Base-by-base conservation (phyloP, 2,113 vertebrate species). In the Oceanites oceanicus region DNA sequence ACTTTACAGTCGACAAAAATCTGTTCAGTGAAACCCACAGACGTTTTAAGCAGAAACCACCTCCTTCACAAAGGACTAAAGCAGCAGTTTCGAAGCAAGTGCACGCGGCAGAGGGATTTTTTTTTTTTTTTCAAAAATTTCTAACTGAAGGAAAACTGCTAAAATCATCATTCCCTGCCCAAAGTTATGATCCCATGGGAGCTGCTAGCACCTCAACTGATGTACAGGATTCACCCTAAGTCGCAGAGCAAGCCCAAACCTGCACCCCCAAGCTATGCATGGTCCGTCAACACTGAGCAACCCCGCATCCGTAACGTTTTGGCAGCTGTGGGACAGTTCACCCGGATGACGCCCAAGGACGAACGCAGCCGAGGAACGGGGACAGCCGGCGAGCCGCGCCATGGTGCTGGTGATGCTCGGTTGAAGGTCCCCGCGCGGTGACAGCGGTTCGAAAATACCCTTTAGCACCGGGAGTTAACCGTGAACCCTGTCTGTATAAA, bases 131-230 rank as follows among this genome's bases (percentile, higher is more conserved):
- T n/a, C n/a, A n/a, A n/a, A n/a, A n/a, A n/a, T 70, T 72, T 71
- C 86, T 55, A 70, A 68, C 49, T 6, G 5, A 86, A 63, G 4
- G 23, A 76, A 83, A 95, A 68, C 55, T 50, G 50, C 70, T 81
- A 82, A 74, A 90, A 88, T 42, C 23, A 90, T 47, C 86, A 47
- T 59, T 0, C 2, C 5, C 6, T 11, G 6, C 1, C 12, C 11
- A 0, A 4, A 58, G 14, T 19, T 56, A 22, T 0, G 9, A 29
- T 3, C 11, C 10, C 1, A 3, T 0, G 6, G 59, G 75, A 63
- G 50, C 36, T 76, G 16, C 47, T 20, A n/a, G 44, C 4, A 45
- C 27, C 44, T 61, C 13, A n/a, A 8, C 12, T n/a, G 55, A n/a
- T 9, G 23, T 6, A 47, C 2, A 8, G 79, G 15, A 49, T 19